These are phyloP conservation scores for Drosophila mimetica DNA, from an alignment of 2,888 invertebrate species.

Conservation along the genomic window DNA sequence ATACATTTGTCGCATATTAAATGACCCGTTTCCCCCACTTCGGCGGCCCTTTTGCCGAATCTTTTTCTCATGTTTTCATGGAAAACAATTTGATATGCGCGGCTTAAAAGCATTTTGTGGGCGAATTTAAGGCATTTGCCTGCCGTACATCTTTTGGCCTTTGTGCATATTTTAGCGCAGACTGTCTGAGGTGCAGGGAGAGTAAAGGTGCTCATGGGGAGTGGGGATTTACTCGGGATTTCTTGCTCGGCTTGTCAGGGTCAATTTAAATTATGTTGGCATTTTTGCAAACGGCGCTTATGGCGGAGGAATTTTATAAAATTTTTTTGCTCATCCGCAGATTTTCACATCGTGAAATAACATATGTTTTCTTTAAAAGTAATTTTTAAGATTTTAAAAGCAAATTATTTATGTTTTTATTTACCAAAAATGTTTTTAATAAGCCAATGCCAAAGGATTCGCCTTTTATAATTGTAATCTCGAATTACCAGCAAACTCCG, in stretches of 20 bases:
- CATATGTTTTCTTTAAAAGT: neutral
- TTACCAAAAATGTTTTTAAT: no score
- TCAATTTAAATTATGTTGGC: constrained; percentile 42
- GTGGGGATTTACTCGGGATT: constrained; percentile 16
- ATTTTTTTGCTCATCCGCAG: neutral
- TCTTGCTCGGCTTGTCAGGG: constrained; percentile 32
- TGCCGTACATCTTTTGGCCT: constrained; percentile 28
- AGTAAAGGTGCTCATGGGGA: constrained; percentile 5
- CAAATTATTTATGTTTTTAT: no score
- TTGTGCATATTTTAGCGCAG: constrained; percentile 43
- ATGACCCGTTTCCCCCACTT: constrained; percentile 11
- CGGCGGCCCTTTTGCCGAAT: constrained; percentile 3
- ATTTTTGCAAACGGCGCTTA: constrained; percentile 12
- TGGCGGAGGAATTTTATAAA: neutral
- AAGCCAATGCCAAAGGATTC: no score
- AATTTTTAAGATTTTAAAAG: neutral
- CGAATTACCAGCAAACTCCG: no score
- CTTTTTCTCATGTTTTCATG: constrained; percentile 23
- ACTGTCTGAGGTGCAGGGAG: constrained; percentile 14
- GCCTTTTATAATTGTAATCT: no score
- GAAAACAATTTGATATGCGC: constrained; percentile 56
- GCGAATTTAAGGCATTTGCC: constrained; percentile 30
- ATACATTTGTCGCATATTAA: constrained; percentile 64
- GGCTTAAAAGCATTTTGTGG: constrained; percentile 48
- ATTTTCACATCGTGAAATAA: neutral